Conservation (phyloP, 2,888 invertebrate species). For the Thymelicus acteon region DNA sequence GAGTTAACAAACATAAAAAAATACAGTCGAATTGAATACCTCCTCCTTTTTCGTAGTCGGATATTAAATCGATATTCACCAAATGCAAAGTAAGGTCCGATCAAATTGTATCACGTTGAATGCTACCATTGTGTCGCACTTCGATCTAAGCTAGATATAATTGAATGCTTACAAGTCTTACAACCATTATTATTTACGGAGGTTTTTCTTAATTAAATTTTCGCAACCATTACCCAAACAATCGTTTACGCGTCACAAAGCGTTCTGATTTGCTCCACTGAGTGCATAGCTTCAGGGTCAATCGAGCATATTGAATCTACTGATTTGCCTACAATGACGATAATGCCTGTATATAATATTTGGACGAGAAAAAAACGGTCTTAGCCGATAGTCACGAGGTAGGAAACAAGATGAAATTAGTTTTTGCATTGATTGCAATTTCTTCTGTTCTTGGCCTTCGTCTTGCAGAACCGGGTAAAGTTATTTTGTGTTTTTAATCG, state of each 20-base stretch:
- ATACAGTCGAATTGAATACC: too few relatives aligned
- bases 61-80: too few relatives aligned
- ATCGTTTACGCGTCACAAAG: conserved; percentile 35
- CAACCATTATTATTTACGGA: not conserved
- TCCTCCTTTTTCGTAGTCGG: too few relatives aligned
- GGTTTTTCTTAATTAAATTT: conserved; percentile 23
- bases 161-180: not conserved
- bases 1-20: too few relatives aligned
- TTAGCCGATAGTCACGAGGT: conserved; percentile 37
- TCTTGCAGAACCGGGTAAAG: conserved; percentile 39
- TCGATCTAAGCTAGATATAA: not conserved
- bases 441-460: conserved; percentile 20
- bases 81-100: too few relatives aligned
- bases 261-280: conserved; percentile 41
- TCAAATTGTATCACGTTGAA: not conserved
- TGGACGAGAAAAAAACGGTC: conserved; percentile 28
- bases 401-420: conserved; percentile 31
- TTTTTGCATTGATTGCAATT: conserved; percentile 3
- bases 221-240: conserved; percentile 3
- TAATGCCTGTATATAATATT: conserved; percentile 47
- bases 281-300: conserved; percentile 53
- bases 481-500: not conserved
- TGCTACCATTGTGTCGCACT: not conserved
- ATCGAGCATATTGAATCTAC: conserved; percentile 52
- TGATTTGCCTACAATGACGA: conserved; percentile 43